Conservation (phyloP, 1,140 invertebrate genomes). For the Drosophila chauvacae region DNA sequence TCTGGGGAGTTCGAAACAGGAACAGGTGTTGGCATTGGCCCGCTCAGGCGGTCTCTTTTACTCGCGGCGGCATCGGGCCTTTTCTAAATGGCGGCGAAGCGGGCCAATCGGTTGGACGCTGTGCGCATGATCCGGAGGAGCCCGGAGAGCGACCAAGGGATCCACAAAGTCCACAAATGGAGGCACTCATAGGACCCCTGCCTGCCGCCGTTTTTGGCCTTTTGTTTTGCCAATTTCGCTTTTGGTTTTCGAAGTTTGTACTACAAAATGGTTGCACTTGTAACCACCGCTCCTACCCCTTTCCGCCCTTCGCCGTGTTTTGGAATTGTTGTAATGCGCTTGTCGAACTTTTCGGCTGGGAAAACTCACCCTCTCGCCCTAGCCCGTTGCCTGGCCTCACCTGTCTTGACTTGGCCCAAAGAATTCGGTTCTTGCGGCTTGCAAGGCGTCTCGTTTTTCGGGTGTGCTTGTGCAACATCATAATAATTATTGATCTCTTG, state of each 20-base stretch:
- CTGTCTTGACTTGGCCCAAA: constrained; percentile 64
- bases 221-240: constrained; percentile 80
- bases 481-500: constrained; percentile 84
- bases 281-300: constrained; percentile 36
- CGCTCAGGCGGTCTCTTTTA: constrained; percentile 41
- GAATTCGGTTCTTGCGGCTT: constrained; percentile 37
- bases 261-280: constrained; percentile 84
- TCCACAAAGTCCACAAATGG: constrained; percentile 73
- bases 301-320: not conserved
- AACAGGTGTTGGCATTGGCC: constrained; percentile 72
- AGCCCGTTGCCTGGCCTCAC: constrained; percentile 16
- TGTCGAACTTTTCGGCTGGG: constrained; percentile 78
- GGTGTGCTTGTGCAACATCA: constrained; percentile 69
- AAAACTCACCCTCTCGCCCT: not conserved
- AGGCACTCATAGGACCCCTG: constrained; percentile 24
- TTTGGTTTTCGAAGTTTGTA: constrained; percentile 84
- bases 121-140: constrained; percentile 69
- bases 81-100: constrained; percentile 84
- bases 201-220: constrained; percentile 24
- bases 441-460: constrained; percentile 43
- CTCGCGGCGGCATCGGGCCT: constrained; percentile 7
- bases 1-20: constrained; percentile 40
- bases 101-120: constrained; percentile 78
- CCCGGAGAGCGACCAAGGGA: constrained; percentile 7
- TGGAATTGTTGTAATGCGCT: constrained; percentile 80